Base-by-base conservation (phyloP, 2,797 vertebrate genomes). In the Chanos chanos region DNA sequence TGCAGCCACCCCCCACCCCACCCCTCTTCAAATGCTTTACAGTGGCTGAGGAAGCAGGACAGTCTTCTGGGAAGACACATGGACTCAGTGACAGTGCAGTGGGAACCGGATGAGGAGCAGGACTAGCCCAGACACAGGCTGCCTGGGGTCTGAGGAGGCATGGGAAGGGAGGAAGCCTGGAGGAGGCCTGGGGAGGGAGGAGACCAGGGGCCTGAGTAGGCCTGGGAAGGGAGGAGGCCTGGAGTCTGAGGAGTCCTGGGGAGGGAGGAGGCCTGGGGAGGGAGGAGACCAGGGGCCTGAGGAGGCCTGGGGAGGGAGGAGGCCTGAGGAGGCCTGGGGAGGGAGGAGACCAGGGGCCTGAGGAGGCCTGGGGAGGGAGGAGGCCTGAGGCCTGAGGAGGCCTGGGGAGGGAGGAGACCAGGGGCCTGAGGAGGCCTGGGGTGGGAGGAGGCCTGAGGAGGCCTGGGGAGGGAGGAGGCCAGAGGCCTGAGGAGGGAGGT, bases 1-100 rank as follows among this genome's bases (percentile, higher is more conserved):
- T 37, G 27, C 15, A 60, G 2, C 18, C 22, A 5, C 8, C 24
- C 22, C 9, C 24, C 44, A 13, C 51, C 19, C 12, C 48, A 62
- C 28, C 37, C n/a, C n/a, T n/a, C n/a, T n/a, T n/a, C n/a, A n/a
- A 30, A 43, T 30, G 52, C 15, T 34, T 61, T 28, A 16, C 52
- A 18, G 48, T 39, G 27, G 9, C 37, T 49, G 34, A 49, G 27
- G 45, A 39, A 69, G 40, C 50, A 33, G 5, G 25, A 19, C 59
- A 67, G 43, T 41, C 54, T 64, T 56, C 55, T 47, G 51, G 18
- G 64, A 39, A 24, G 60, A 44, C 58, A 45, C 49, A 67, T 18
- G 31, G 50, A n/a, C 18, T 53, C n/a, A n/a, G n/a, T n/a, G n/a
- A n/a, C n/a, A n/a, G n/a, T n/a, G n/a, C n/a, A n/a, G n/a, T n/a